phyloP scores from a whole-genome alignment of 2,113 vertebrate genomes.

The Tinamus guttatus region DNA sequence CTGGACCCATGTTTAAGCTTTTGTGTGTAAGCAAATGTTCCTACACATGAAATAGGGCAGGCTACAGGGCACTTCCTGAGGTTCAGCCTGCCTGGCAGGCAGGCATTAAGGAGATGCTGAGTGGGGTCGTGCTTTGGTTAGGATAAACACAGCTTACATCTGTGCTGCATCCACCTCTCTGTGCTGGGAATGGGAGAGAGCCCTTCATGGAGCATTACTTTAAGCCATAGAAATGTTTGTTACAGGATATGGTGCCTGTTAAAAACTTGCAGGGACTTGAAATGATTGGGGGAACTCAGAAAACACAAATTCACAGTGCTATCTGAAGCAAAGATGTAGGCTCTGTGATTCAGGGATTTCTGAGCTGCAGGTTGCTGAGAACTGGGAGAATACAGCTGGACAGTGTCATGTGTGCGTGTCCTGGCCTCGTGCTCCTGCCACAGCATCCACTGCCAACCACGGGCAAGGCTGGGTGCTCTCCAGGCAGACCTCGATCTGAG shows the following conservation, averaged over 20 bases:
- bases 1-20: neutral
- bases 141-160: neutral
- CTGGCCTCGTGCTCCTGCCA: neutral
- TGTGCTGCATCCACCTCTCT: neutral
- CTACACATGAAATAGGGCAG: neutral
- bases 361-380: neutral
- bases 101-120: neutral
- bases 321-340: neutral
- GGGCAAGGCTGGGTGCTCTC: neutral
- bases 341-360: neutral
- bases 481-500: neutral
- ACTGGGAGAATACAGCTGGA: neutral
- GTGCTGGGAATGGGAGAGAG: neutral
- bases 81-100: neutral
- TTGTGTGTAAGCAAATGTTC: neutral
- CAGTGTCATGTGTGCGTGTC: neutral
- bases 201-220: fast-evolving
- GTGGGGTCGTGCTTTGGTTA: neutral
- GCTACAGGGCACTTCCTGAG: neutral
- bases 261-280: neutral
- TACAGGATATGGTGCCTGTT: fast-evolving
- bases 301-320: neutral
- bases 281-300: neutral
- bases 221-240: neutral
- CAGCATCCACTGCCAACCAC: neutral